Conservation (phyloP, 2,888 invertebrate genomes). For the Lycophotia porphyrea region DNA sequence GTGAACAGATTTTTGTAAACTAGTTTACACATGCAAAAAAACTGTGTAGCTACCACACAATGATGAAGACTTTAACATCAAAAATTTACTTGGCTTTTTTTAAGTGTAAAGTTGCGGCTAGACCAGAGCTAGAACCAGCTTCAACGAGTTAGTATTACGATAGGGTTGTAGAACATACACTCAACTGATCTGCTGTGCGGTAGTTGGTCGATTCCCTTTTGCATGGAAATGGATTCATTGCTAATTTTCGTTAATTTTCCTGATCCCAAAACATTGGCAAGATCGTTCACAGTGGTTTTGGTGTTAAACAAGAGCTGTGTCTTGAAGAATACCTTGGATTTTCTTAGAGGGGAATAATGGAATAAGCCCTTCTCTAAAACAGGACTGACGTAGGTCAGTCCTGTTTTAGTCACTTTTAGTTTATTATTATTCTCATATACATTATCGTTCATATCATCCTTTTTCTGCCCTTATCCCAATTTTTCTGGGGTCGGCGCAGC, state of each 20-base stretch:
- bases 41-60: not conserved
- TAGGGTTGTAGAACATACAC: not conserved
- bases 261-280: constrained; percentile 3
- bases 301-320: not conserved
- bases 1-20: constrained; percentile 4
- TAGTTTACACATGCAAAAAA: not conserved
- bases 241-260: not conserved
- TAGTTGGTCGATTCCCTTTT: not conserved
- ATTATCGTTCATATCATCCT: too few species aligned
- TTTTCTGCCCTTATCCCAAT: too few species aligned
- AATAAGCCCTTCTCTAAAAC: not conserved
- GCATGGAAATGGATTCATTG: not conserved
- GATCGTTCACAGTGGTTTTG: not conserved
- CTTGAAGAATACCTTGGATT: not conserved
- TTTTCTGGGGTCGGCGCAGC: too few species aligned
- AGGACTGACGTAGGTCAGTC: too few species aligned
- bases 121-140: not conserved
- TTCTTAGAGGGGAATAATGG: too few species aligned
- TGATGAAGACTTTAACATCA: not conserved
- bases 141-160: not conserved
- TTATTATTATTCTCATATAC: not conserved
- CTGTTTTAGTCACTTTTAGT: too few species aligned
- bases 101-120: not conserved
- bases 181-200: not conserved
- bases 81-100: not conserved